Base-by-base conservation (phyloP, 2,888 invertebrate genomes). In the Caenorhabditis sp. region DNA sequence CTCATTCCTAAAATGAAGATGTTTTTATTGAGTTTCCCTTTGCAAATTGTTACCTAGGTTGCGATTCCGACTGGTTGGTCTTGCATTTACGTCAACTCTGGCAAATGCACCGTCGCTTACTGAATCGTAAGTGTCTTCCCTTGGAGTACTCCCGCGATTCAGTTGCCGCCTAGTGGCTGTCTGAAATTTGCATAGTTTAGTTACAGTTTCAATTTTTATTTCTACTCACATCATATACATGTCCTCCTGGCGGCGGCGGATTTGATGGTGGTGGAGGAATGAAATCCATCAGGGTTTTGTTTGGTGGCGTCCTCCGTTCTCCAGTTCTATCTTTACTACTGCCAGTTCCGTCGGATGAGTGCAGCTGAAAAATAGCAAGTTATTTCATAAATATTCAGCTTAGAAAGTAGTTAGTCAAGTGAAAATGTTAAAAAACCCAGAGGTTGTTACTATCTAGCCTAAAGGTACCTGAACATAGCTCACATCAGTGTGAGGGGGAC, bases 401-500 rank as follows among this genome's bases (percentile, higher is more conserved):
- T 22, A 28, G n/a, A 55, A 18, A 53, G 50, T 44, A 71, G 65
- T 61, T 37, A 71, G 3, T 40, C 40, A 56, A 37, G 37, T 67
- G 47, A 15, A 22, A 50, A n/a, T 62, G 58, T 78, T 78, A 68
- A 24, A 1, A 26, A 35, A 44, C n/a, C 15, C 11, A 32, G 20
- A 35, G 50, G 62, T 55, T n/a, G n/a, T n/a, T 62, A 58, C 9
- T 60, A 50, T 67, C 67, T 76, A 61, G 58, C 80, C 64, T 78
- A 78, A 61, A 83, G 55, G 58, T 77, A 86, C 87, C 85, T 88
- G 89, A 62, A 89, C 85, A 79, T 89, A 89, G 82, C 89, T 89
- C 56, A 89, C 87, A 83, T 89, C 89, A 18, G 89, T 89, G 79
- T 89, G 88, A 53, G 88, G 88, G 15, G 89, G 89, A 74, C 89